Evolutionary conservation across 2,888 invertebrate genomes (phyloP).

Genomic region (Sesia apiformis): DNA sequence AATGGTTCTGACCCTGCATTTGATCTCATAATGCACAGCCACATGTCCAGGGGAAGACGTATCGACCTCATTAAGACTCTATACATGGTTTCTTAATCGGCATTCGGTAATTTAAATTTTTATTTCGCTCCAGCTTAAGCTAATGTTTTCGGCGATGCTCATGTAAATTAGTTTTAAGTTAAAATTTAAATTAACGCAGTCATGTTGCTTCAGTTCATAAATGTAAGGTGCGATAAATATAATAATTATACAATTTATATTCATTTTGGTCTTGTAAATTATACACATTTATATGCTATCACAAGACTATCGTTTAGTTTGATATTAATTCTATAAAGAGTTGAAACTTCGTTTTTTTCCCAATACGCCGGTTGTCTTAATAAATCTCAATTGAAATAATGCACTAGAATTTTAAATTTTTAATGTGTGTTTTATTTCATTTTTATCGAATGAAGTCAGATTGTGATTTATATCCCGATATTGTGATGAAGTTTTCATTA

Average conservation of each 20-base stretch:
- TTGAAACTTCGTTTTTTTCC: too few species aligned
- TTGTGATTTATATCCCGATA: neutral
- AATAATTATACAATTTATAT: neutral
- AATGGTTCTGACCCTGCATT: slow-evolving; percentile 55
- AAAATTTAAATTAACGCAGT: neutral
- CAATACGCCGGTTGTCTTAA: too few species aligned
- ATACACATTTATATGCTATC: neutral
- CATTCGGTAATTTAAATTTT: slow-evolving; percentile 45
- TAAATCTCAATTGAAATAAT: too few species aligned
- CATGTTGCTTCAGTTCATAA: neutral
- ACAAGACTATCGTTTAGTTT: neutral
- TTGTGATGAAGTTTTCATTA: neutral
- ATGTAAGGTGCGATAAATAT: too few species aligned
- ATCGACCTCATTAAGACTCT: slow-evolving; percentile 57
- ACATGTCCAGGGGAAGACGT: slow-evolving; percentile 33
- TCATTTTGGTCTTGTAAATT: neutral
- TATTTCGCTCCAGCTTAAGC: slow-evolving; percentile 24
- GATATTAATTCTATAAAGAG: neutral
- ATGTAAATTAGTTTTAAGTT: slow-evolving; percentile 4
- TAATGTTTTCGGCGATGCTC: slow-evolving; percentile 21
- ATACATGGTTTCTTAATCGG: slow-evolving; percentile 57
- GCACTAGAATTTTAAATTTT: too few species aligned
- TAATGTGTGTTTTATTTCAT: too few species aligned
- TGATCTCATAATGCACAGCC: slow-evolving; percentile 53
- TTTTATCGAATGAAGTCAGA: too few species aligned